A percentile compares a stretch with the other conserved stretches of the same genome.
Evolutionary conservation across 2,797 vertebrate species (phyloP).

Genomic region (Lerista edwardsae): DNA sequence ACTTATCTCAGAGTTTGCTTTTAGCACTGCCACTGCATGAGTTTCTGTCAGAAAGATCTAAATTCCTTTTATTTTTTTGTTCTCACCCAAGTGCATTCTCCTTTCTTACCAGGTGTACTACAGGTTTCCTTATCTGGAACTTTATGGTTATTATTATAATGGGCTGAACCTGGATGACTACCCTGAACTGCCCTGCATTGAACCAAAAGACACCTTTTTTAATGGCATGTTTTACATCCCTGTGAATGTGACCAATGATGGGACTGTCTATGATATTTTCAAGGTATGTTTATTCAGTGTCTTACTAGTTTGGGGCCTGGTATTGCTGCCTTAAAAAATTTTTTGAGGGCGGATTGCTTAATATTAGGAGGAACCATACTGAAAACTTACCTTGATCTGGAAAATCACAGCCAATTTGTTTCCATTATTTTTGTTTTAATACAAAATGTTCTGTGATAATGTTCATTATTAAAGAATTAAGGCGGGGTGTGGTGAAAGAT

Average conservation of each 20-base stretch:
- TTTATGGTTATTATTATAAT: constrained; percentile 66
- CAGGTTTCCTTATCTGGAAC: constrained; percentile 22
- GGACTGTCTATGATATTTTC: constrained; percentile 64
- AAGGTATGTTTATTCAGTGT: constrained; percentile 56
- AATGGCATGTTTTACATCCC: constrained; percentile 74
- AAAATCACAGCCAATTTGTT: background rate
- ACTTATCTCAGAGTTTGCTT: background rate
- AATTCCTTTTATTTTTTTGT: background rate
- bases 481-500: background rate
- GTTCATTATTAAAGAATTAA: background rate
- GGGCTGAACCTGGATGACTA: constrained; percentile 67
- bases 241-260: constrained; percentile 64
- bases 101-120: constrained; percentile 66
- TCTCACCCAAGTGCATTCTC: background rate
- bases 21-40: background rate
- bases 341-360: background rate
- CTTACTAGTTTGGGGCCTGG: background rate
- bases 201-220: constrained; percentile 62
- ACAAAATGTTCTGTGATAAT: background rate
- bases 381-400: background rate
- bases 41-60: no score
- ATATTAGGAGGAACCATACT: no score
- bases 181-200: constrained; percentile 42
- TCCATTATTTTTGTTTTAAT: background rate
- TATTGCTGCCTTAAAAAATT: background rate